phyloP scores from a whole-genome alignment of 2,113 vertebrate species.

The Noturus placidus region DNA sequence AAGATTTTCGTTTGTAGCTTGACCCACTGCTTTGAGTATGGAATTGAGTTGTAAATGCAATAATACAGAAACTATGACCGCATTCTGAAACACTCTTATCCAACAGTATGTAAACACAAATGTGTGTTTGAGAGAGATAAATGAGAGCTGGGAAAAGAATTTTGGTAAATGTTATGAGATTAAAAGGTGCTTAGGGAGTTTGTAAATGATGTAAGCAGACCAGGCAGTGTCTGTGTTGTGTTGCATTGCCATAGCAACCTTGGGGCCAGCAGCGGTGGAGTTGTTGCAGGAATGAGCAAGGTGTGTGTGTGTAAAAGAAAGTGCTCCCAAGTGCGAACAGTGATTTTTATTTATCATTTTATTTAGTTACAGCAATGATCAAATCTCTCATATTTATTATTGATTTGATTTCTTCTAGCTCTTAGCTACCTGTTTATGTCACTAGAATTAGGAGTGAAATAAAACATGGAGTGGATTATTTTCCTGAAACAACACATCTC shows the following conservation, averaged over 20 bases:
- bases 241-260: background rate
- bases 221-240: slow-evolving; percentile 36
- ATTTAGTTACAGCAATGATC: no score
- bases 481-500: no score
- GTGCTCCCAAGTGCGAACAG: background rate
- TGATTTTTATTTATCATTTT: no score
- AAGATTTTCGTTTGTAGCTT: background rate
- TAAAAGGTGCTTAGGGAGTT: slow-evolving; percentile 14
- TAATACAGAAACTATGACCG: background rate
- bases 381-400: no score
- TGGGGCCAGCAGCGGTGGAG: background rate
- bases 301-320: background rate
- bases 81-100: background rate
- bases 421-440: no score
- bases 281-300: slow-evolving; percentile 18
- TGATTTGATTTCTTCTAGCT: no score
- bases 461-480: no score
- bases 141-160: slow-evolving; percentile 5
- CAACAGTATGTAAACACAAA: background rate
- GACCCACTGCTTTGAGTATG: background rate
- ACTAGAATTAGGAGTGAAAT: no score
- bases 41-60: background rate
- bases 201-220: slow-evolving; percentile 29
- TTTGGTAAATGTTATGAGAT: slow-evolving; percentile 7
- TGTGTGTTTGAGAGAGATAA: background rate